Evolutionary conservation across 2,113 vertebrate species (phyloP), one percentile per base, ranked within the genome.

Genomic region (Ciconia maguari): DNA sequence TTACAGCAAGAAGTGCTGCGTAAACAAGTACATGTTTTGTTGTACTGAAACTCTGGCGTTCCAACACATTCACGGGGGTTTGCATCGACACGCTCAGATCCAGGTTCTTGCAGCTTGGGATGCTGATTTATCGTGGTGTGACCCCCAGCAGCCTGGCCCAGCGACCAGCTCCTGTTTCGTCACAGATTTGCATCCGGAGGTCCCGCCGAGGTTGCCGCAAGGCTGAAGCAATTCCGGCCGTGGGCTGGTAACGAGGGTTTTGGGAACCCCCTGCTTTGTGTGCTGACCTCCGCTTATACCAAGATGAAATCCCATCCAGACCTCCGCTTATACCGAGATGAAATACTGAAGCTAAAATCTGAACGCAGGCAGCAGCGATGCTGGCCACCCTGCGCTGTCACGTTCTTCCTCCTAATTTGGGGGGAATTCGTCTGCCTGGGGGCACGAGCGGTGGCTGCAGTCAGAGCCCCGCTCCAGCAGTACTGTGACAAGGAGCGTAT

Each of bases 1-100:
- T 12, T 12, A 12, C 41, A 57, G 49, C n/a, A n/a, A 57, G 21
- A 10, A 27, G 30, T 3, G 0, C 57, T 24, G 65, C 5, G 0
- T 41, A 24, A 55, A 22, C n/a, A 24, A 24, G 19, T 14, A 13
- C 7, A 2, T 52, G 12, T 58, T 65, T 57, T 4, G 0, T 34
- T 29, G 54, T 44, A 8, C n/a, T 57, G 44, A 55, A 57, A 19
- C 42, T 30, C 27, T 5, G 14, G 54, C 2, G 2, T 64, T 64
- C 64, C 65, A 16, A 7, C 36, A 9, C 42, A 3, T 8, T 21
- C 9, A 5, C 4, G 36, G 74, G 41, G 11, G 20, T 70, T 46
- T 42, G 64, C 57, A 38, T 13, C 2, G 2, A 32, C 13, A 11
- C 0, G 3, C 32, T 77, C 58, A 34, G 57, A 20, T 36, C 18